phyloP scores from a whole-genome alignment of 1,140 invertebrate species.

The Eupristina koningsbergeri region DNA sequence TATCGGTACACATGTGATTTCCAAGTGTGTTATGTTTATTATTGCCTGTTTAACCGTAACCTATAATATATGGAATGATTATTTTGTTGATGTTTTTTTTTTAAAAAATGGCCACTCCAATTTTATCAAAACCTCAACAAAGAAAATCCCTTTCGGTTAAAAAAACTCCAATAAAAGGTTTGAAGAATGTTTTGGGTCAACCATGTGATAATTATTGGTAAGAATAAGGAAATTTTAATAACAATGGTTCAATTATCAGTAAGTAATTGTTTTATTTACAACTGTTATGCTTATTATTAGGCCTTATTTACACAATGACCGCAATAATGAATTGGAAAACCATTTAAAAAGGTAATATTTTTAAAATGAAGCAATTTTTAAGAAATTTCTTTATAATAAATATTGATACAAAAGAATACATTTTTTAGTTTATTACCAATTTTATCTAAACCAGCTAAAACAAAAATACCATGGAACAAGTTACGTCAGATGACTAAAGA shows the following conservation, averaged over 20 bases:
- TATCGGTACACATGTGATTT: neutral
- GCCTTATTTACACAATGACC: constrained; percentile 58
- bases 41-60: neutral
- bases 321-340: constrained; percentile 50
- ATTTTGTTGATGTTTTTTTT: neutral
- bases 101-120: constrained; percentile 53
- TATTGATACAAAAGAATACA: constrained; percentile 11
- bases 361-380: neutral
- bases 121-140: constrained; percentile 60
- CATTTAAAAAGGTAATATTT: constrained; percentile 59
- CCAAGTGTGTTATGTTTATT: neutral
- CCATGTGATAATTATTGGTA: constrained; percentile 63
- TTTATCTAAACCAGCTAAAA: constrained; percentile 53
- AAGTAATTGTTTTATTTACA: constrained; percentile 10
- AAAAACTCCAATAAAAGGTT: constrained; percentile 57
- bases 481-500: constrained; percentile 62
- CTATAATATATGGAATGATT: neutral
- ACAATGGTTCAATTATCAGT: neutral
- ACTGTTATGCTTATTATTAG: constrained; percentile 51
- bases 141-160: constrained; percentile 60
- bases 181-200: constrained; percentile 63
- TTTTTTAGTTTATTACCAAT: constrained; percentile 52
- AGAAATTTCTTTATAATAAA: neutral
- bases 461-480: constrained; percentile 60
- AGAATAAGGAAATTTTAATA: constrained; percentile 3